Conservation (phyloP, 2,797 vertebrate genomes). For the Poecilia gillii region DNA sequence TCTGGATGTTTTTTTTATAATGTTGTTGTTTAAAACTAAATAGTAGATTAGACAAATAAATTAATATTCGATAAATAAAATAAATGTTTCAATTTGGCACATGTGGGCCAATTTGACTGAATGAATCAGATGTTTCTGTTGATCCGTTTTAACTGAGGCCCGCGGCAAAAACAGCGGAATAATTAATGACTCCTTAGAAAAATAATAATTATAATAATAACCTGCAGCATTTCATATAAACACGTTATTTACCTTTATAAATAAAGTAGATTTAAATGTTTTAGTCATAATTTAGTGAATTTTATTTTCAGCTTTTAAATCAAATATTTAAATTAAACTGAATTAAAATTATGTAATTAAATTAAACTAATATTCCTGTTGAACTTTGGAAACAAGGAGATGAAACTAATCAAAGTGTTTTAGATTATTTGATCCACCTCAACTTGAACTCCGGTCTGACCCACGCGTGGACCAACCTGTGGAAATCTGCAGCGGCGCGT, state of each 20-base stretch:
- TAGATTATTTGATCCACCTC: no score
- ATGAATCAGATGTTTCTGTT: not conserved
- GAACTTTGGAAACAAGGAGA: no score
- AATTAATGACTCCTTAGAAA: not conserved
- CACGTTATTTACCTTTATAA: not conserved
- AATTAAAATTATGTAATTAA: not conserved
- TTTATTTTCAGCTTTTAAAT: no score
- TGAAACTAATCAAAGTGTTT: no score
- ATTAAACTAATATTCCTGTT: not conserved
- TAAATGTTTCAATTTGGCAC: not conserved
- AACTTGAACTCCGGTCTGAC: no score
- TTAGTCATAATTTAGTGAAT: not conserved
- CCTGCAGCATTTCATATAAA: not conserved
- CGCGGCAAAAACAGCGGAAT: not conserved
- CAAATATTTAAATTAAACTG: no score
- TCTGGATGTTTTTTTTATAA: not conserved
- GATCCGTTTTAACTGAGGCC: not conserved
- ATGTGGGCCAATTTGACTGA: not conserved
- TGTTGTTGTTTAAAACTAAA: not conserved
- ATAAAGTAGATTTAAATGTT: not conserved
- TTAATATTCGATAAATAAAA: not conserved
- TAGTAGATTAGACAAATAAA: no score
- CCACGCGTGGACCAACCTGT: constrained; percentile 79
- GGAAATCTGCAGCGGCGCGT: constrained; percentile 81
- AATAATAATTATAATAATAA: not conserved